Evolutionary conservation across 2,113 vertebrate species (phyloP), one percentile per base, ranked within the genome.

Genomic region (Dasyprocta punctata): DNA sequence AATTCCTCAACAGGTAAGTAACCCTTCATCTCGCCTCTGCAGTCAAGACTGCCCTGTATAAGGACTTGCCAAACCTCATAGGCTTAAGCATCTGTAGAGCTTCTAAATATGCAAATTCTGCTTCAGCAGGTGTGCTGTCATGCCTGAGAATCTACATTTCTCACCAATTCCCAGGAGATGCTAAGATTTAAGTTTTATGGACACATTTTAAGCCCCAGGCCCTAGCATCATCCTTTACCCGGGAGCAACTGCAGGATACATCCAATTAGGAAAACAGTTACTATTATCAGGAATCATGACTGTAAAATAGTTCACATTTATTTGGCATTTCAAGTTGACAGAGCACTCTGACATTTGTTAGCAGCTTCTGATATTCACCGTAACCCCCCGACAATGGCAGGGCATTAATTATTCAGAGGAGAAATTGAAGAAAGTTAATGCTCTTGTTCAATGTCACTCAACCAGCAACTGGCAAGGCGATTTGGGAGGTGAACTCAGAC

Each of bases 291-390:
- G 94, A 86, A 93, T 47, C 78, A n/a, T 94, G 89, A 80, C 93
- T 89, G 73, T 93, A 94, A 97, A 96, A 86, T 67, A 93, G 86
- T 67, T 97, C 95, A 92, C 86, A 97, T 97, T 97, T 92, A 95
- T 52, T 54, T 90, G 92, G 75, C 87, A 97, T 97, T 98, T 97
- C 44, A 86, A 73, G 71, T 82, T 97, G 96, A 97, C 63, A 95
- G 93, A 93, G 82, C 87, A 96, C 97, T 93, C 75, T 97, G 96
- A 97, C 96, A 97, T 97, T 96, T 96, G 83, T 93, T 94, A 95
- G 81, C 75, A 90, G 56, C 83, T 94, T 96, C 90, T 95, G 81
- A 97, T 96, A 97, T 58, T 94, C 92, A 95, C 67, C 81, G 20
- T 92, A 95, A 77, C 77, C 83, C 87, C 84, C 56, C 38, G 52